phyloP scores from a whole-genome alignment of 2,113 vertebrate genomes.

The Grammomys surdaster region DNA sequence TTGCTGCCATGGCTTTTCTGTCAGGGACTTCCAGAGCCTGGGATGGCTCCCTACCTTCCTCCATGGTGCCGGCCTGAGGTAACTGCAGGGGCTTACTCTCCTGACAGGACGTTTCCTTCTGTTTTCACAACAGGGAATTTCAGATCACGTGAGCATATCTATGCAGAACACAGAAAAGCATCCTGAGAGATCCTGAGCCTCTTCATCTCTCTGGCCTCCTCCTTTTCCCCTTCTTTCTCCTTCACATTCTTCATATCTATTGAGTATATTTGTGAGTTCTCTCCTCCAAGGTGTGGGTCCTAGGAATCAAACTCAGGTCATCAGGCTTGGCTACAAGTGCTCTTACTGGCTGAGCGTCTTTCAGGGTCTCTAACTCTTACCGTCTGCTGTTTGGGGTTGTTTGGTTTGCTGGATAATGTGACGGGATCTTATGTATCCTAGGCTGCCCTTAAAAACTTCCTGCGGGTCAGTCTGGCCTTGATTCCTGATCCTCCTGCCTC shows the following conservation, averaged over 20 bases:
- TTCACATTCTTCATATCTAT: not conserved
- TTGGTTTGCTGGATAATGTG: not conserved
- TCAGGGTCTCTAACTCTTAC: not conserved
- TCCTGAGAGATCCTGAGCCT: not conserved
- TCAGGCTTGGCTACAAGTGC: not conserved
- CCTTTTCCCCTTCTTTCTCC: not conserved
- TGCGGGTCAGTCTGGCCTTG: not conserved
- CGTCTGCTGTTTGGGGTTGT: not conserved
- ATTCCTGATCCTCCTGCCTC: not conserved
- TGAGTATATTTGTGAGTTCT: not conserved
- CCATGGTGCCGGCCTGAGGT: not conserved
- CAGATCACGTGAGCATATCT: not conserved
- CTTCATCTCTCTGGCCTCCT: not conserved
- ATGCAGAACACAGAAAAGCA: too few species aligned
- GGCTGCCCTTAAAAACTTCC: not conserved
- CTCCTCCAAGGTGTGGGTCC: not conserved
- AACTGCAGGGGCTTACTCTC: not conserved
- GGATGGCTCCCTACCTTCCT: not conserved
- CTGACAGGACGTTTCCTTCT: not conserved
- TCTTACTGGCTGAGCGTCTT: not conserved
- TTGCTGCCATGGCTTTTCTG: not conserved
- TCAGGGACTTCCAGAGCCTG: not conserved
- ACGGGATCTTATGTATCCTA: not conserved
- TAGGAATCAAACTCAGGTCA: not conserved
- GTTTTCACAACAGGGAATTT: not conserved